Evolutionary conservation across 2,113 vertebrate genomes (phyloP).

Genomic region (Myotis yumanensis): DNA sequence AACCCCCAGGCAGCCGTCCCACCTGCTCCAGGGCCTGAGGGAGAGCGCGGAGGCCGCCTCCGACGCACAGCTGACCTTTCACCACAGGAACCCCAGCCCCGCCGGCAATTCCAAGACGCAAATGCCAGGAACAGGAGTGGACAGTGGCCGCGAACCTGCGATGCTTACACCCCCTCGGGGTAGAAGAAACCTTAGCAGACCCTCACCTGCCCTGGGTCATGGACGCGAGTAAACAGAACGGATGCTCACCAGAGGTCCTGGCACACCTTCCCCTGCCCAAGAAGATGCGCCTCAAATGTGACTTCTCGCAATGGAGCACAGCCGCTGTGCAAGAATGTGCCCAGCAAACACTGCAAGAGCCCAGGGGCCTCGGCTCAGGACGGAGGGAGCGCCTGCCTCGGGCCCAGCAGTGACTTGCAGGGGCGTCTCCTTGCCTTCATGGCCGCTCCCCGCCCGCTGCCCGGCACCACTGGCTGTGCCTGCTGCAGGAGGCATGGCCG

Average conservation of each 20-base stretch:
- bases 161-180: fast-evolving
- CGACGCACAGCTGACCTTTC: background rate
- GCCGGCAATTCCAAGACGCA: background rate
- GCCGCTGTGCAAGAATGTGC: background rate
- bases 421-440: conserved; percentile 7
- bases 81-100: background rate
- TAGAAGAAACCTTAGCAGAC: background rate
- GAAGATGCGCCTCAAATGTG: background rate
- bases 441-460: background rate
- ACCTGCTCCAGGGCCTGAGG: fast-evolving
- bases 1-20: background rate
- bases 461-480: background rate
- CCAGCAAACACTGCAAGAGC: conserved; percentile 39
- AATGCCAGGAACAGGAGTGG: background rate
- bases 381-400: background rate
- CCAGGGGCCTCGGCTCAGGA: fast-evolving
- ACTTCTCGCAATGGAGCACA: fast-evolving
- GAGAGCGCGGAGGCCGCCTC: fast-evolving
- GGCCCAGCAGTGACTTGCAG: background rate
- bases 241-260: background rate
- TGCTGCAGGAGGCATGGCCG: conserved; percentile 14
- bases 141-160: background rate
- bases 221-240: background rate
- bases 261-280: background rate
- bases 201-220: background rate